Percentiles rank a stretch among this genome's conserved stretches.
Conservation (phyloP, 1,140 invertebrate species). For the Calliphora vicina region DNA sequence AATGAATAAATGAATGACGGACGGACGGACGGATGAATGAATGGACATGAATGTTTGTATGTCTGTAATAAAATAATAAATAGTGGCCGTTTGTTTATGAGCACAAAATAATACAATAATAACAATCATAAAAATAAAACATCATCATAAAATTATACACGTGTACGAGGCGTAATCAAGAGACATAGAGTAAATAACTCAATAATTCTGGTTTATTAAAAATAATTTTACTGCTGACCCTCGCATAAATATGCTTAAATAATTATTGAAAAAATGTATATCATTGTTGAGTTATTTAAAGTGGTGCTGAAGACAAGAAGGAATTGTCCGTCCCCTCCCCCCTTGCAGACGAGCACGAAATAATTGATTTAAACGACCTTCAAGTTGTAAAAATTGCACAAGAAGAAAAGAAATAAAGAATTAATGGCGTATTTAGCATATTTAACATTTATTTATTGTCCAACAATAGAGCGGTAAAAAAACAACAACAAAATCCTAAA, state of each 20-base stretch:
- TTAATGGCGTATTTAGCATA: conserved; percentile 4
- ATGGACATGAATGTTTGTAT: not conserved
- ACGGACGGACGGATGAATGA: not conserved
- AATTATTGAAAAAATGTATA: too few species aligned
- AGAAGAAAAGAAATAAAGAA: not conserved
- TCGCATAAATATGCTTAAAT: too few species aligned
- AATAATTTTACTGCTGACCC: too few species aligned
- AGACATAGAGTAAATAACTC: not conserved
- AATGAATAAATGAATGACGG: not conserved
- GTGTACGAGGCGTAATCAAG: not conserved
- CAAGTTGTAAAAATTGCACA: not conserved
- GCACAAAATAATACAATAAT: not conserved
- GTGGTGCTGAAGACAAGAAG: too few species aligned
- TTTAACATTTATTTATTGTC: not conserved
- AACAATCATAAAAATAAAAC: not conserved
- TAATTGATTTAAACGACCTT: conserved; percentile 8
- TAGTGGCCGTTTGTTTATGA: not conserved
- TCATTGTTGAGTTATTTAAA: too few species aligned
- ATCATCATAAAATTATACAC: not conserved
- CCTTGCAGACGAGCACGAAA: not conserved
- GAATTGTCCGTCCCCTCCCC: too few species aligned
- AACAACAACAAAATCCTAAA: not conserved
- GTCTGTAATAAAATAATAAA: not conserved
- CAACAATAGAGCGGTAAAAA: not conserved
- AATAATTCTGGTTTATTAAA: too few species aligned